Evolutionary conservation across 2,797 vertebrate species (phyloP).

Genomic region (Xyrichtys novacula): DNA sequence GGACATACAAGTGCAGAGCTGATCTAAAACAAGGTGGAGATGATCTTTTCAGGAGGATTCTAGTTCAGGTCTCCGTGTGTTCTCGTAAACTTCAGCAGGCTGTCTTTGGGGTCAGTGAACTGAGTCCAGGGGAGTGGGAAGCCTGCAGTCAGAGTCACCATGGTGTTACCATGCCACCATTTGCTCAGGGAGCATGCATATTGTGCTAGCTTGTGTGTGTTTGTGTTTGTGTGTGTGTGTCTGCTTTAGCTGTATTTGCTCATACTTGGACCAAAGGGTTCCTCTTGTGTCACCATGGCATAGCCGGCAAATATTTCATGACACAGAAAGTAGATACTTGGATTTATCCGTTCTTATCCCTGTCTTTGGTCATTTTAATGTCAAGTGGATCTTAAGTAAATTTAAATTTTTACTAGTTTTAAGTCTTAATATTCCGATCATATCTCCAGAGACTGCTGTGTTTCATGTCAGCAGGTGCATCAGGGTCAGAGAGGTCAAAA

Average conservation of each 20-base stretch:
- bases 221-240: conserved; percentile 37
- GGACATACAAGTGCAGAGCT: conserved; percentile 8
- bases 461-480: conserved; percentile 11
- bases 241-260: conserved; percentile 66
- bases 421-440: conserved; percentile 1
- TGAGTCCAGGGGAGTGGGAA: conserved; percentile 7
- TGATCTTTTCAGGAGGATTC: conserved; percentile 10
- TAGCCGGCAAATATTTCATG: conserved; percentile 29
- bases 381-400: no score
- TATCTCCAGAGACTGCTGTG: conserved; percentile 39
- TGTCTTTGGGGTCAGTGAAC: conserved; percentile 17
- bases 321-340: neutral
- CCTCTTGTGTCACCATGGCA: conserved; percentile 49
- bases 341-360: no score
- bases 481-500: conserved; percentile 31
- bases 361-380: no score
- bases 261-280: conserved; percentile 37
- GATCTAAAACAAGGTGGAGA: conserved; percentile 5
- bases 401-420: no score
- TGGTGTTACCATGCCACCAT: conserved; percentile 63
- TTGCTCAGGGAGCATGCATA: conserved; percentile 37
- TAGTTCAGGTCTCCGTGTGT: conserved; percentile 2
- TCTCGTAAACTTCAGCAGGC: conserved; percentile 30
- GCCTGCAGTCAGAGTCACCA: conserved; percentile 47
- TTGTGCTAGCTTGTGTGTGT: conserved; percentile 34